Percentiles rank a stretch among this genome's conserved stretches.
These are phyloP conservation scores for Ctenicera cuprea DNA, from an alignment of 2,888 invertebrate genomes.

Conservation along the genomic window DNA sequence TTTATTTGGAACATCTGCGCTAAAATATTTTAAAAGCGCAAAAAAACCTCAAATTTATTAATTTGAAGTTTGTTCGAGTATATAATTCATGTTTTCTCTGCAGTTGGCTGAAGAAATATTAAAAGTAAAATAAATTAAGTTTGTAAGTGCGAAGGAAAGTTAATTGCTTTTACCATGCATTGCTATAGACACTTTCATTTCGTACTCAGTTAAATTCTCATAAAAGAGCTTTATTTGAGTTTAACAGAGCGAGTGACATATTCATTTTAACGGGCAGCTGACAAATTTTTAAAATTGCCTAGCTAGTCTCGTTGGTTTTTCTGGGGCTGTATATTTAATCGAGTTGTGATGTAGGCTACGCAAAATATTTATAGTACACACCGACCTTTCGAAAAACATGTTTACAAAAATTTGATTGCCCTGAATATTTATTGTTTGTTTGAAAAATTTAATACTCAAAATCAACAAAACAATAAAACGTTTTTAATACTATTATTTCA, in stretches of 20 bases:
- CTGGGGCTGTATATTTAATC: neutral
- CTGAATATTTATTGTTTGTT: too few relatives aligned
- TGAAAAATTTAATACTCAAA: too few relatives aligned
- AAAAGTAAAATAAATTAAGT: conserved; percentile 17
- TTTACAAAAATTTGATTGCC: too few relatives aligned
- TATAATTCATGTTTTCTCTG: conserved; percentile 1
- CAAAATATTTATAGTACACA: too few relatives aligned
- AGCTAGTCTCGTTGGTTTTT: neutral
- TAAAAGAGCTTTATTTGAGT: conserved; percentile 54
- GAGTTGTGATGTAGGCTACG: too few relatives aligned
- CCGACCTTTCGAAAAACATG: too few relatives aligned
- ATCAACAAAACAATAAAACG: too few relatives aligned
- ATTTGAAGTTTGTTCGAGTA: too few relatives aligned
- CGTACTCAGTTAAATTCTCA: conserved; percentile 42
- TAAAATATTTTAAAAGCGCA: too few relatives aligned
- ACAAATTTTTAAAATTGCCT: conserved; percentile 22
- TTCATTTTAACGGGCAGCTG: conserved; percentile 34
- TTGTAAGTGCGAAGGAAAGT: conserved; percentile 42
- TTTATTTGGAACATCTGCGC: too few relatives aligned
- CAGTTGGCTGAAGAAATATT: neutral
- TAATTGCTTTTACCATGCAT: conserved; percentile 48
- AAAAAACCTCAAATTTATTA: too few relatives aligned
- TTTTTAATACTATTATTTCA: too few relatives aligned
- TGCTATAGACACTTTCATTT: conserved; percentile 55
- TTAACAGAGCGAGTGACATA: conserved; percentile 56